Conservation (phyloP, 1,140 invertebrate species). For the Dryas iulia region DNA sequence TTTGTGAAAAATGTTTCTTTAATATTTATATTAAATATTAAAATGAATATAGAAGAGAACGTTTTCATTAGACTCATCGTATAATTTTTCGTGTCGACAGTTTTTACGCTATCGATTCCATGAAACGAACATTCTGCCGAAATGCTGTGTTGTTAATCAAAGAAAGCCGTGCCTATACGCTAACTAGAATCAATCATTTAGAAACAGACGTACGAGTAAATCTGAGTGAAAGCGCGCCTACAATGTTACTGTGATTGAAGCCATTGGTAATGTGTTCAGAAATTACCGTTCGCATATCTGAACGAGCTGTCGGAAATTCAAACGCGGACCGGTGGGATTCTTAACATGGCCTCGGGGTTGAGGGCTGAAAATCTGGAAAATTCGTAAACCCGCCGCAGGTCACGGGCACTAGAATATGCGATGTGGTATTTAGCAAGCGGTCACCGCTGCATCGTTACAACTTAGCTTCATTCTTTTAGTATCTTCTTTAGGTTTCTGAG, state of each 20-base stretch:
- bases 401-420: constrained; percentile 71
- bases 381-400: constrained; percentile 52
- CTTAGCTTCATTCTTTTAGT: background rate
- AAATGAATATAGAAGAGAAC: too few species aligned
- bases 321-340: constrained; percentile 63
- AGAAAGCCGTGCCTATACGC: background rate
- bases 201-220: background rate
- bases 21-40: too few species aligned
- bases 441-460: background rate
- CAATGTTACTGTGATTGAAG: constrained; percentile 18
- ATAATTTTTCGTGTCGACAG: too few species aligned
- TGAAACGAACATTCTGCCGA: too few species aligned
- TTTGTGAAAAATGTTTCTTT: too few species aligned
- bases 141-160: background rate
- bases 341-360: constrained; percentile 62
- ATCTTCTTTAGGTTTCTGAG: background rate
- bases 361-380: constrained; percentile 74
- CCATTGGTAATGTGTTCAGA: constrained; percentile 40
- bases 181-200: background rate
- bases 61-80: too few species aligned
- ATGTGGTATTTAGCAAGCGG: constrained; percentile 68
- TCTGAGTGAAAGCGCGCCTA: constrained; percentile 3
- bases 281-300: constrained; percentile 51
- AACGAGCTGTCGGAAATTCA: constrained; percentile 54
- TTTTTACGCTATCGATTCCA: background rate